Conservation (phyloP, 2,888 invertebrate genomes). For the Phaonia tiefii region DNA sequence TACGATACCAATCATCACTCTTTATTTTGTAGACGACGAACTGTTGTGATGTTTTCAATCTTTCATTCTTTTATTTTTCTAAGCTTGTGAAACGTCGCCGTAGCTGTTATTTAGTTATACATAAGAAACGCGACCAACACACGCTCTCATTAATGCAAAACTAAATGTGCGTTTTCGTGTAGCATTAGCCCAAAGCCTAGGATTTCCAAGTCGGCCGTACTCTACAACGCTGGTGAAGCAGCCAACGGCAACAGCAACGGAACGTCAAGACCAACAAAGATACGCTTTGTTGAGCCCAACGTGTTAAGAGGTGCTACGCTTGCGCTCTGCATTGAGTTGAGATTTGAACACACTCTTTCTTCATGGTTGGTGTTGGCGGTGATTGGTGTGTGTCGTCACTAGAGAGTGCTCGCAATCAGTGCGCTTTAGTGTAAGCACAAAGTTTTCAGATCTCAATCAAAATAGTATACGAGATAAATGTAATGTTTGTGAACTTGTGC, state of each 20-base stretch:
- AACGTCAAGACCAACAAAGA: conserved; percentile 28
- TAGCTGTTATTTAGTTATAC: background rate
- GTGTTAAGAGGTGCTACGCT: background rate
- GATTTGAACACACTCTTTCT: background rate
- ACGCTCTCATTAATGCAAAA: conserved; percentile 80
- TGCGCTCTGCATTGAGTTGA: conserved; percentile 25
- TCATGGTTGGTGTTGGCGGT: background rate
- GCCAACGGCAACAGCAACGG: background rate
- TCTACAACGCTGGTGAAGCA: too few species aligned
- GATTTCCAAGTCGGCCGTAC: conserved; percentile 56
- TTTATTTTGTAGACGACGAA: background rate
- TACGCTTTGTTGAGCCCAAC: conserved; percentile 37
- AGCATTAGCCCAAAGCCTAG: conserved; percentile 47
- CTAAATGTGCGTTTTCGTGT: conserved; percentile 73
- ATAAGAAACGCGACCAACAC: conserved; percentile 68
- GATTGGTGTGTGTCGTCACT: conserved; percentile 22
- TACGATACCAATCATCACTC: conserved; percentile 20
- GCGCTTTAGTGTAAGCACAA: conserved; percentile 43
- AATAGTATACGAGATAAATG: too few species aligned
- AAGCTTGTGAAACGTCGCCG: background rate
- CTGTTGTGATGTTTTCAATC: conserved; percentile 18
- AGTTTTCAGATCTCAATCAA: conserved; percentile 34
- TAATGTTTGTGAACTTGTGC: too few species aligned
- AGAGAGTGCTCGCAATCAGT: conserved; percentile 44
- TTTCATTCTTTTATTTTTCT: conserved; percentile 7